A percentile compares a stretch with the other conserved stretches of the same genome.
phyloP scores from a whole-genome alignment of 2,888 invertebrate species.

The Altica lythri region DNA sequence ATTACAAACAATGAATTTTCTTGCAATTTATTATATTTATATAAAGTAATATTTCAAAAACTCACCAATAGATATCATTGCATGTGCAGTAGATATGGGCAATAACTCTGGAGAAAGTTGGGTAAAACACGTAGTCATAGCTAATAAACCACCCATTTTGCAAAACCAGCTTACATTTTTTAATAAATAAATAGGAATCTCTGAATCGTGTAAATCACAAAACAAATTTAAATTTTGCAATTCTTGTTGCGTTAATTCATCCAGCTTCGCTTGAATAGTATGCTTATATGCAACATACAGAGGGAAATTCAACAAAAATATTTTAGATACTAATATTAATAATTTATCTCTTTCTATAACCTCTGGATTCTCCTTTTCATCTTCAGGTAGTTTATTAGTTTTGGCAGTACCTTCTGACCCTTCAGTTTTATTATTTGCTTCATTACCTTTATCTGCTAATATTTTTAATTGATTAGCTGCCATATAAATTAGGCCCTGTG shows the following conservation, averaged over 20 bases:
- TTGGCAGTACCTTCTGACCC: constrained; percentile 72
- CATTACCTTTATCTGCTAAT: constrained; percentile 56
- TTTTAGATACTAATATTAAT: constrained; percentile 84
- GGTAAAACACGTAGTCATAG: constrained; percentile 87
- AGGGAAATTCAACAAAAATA: constrained; percentile 88
- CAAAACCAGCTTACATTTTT: constrained; percentile 94
- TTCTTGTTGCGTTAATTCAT: constrained; percentile 84
- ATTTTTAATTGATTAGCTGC: constrained; percentile 82
- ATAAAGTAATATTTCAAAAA: too few relatives aligned
- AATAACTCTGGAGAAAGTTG: constrained; percentile 72
- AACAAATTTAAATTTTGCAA: constrained; percentile 77
- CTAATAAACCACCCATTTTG: constrained; percentile 85
- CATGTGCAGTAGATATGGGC: constrained; percentile 88
- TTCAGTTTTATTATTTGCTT: constrained; percentile 28
- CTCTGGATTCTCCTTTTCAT: constrained; percentile 55
- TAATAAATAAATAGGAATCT: constrained; percentile 87
- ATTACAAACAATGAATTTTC: too few relatives aligned
- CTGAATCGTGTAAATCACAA: constrained; percentile 92
- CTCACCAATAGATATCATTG: constrained; percentile 78
- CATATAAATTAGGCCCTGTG: constrained; percentile 84
- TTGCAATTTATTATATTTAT: too few relatives aligned
- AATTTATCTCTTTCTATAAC: constrained; percentile 85
- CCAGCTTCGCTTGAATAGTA: constrained; percentile 77
- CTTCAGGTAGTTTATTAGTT: constrained; percentile 36
- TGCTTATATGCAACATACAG: constrained; percentile 87